These are phyloP conservation scores for Clarias magur DNA, from an alignment of 2,113 vertebrate species.

Conservation along the genomic window DNA sequence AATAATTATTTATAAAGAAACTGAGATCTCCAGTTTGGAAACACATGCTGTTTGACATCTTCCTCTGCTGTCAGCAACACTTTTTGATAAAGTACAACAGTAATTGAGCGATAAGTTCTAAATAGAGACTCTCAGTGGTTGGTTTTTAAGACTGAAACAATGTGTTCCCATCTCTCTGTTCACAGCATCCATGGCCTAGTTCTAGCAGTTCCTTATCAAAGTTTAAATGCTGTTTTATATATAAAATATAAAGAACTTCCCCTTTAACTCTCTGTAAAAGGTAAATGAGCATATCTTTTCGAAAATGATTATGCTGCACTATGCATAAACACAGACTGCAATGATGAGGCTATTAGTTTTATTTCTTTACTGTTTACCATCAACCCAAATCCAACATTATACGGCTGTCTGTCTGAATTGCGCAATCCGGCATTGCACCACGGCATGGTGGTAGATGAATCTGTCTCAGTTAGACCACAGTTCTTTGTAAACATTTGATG, in stretches of 20 bases:
- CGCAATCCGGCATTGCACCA: not conserved
- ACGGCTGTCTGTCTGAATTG: not conserved
- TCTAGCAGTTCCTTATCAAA: not conserved
- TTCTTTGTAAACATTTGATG: conserved; percentile 24
- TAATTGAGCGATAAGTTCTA: conserved; percentile 11
- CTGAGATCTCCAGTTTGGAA: not conserved
- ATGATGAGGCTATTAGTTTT: not conserved
- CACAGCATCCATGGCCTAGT: conserved; percentile 1
- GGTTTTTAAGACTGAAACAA: conserved; percentile 1
- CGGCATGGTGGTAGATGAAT: no score
- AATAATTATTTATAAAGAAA: conserved; percentile 11
- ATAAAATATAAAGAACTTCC: not conserved
- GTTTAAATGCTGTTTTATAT: not conserved
- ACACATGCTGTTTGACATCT: conserved; percentile 3
- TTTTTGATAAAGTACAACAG: conserved; percentile 10
- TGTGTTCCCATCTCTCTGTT: not conserved
- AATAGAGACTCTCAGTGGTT: conserved; percentile 11
- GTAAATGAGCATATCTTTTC: not conserved
- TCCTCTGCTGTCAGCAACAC: conserved; percentile 4
- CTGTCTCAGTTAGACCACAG: conserved; percentile 7
- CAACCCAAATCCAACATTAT: conserved; percentile 10
- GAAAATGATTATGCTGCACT: not conserved
- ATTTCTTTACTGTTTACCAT: not conserved
- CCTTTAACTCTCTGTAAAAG: not conserved
- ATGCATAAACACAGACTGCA: not conserved